These are phyloP conservation scores for Theocolax elegans DNA, from an alignment of 1,140 invertebrate species.

Conservation along the genomic window DNA sequence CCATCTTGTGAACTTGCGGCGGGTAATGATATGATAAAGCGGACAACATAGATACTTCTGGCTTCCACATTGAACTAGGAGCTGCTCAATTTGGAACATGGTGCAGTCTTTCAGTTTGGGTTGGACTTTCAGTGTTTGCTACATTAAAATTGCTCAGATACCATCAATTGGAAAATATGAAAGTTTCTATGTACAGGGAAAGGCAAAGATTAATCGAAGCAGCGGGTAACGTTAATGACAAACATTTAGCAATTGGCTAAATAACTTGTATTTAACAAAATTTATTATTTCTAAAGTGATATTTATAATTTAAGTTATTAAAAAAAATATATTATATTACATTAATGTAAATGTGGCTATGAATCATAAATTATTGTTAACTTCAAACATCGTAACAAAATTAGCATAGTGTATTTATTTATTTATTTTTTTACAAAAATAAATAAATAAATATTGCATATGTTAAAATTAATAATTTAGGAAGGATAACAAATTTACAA, in stretches of 20 bases:
- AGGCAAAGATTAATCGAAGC: constrained; percentile 82
- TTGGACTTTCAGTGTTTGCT: constrained; percentile 87
- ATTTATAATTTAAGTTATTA: constrained; percentile 10
- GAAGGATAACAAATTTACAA: no score
- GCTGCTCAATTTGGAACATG: constrained; percentile 93
- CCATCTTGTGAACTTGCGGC: constrained; percentile 90
- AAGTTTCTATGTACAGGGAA: constrained; percentile 91
- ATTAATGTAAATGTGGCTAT: background rate
- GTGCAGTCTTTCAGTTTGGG: constrained; percentile 89
- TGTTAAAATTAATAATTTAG: no score
- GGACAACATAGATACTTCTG: constrained; percentile 82
- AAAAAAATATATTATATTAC: constrained; percentile 1
- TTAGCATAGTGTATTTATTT: background rate
- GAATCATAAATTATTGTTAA: background rate
- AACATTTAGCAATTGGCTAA: constrained; percentile 47
- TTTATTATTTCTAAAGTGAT: constrained; percentile 6
- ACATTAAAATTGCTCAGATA: constrained; percentile 88
- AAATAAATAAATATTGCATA: no score
- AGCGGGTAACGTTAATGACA: constrained; percentile 41
- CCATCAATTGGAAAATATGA: constrained; percentile 91
- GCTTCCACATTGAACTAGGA: constrained; percentile 90
- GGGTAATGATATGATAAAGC: constrained; percentile 83
- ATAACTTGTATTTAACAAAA: background rate
- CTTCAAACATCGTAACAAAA: constrained; percentile 7
- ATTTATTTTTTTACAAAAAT: no score